phyloP scores from a whole-genome alignment of 2,797 vertebrate species.

The Tenualosa thibaudeaui region DNA sequence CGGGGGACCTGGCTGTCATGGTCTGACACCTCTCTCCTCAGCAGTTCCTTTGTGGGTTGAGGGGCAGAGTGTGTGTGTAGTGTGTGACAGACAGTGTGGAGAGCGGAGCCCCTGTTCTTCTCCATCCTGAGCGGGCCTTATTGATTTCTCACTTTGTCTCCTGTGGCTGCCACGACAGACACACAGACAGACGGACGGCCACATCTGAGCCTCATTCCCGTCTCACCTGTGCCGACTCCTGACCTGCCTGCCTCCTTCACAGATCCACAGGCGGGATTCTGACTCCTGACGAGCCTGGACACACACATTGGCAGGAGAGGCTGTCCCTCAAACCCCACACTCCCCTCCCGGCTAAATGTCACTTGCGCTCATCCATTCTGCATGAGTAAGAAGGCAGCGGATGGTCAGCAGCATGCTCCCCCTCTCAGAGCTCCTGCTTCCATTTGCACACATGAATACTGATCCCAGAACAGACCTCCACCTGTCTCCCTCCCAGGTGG shows the following conservation, averaged over 20 bases:
- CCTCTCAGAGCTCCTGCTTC: conserved; percentile 58
- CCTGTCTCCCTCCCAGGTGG: conserved; percentile 54
- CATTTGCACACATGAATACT: conserved; percentile 65
- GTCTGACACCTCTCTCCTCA: conserved; percentile 72
- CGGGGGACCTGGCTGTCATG: conserved; percentile 61
- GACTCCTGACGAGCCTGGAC: neutral
- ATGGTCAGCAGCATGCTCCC: conserved; percentile 55
- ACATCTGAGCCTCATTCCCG: neutral
- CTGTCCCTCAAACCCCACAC: neutral
- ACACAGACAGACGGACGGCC: neutral
- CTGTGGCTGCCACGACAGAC: neutral
- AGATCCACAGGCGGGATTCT: neutral
- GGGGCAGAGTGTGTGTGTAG: conserved; percentile 44
- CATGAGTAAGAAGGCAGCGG: conserved; percentile 59
- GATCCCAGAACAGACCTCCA: conserved; percentile 54
- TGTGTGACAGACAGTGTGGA: conserved; percentile 68
- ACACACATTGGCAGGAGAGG: neutral
- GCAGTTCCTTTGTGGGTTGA: conserved; percentile 64
- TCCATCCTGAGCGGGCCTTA: conserved; percentile 69
- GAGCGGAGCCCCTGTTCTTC: conserved; percentile 65
- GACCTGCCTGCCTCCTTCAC: neutral
- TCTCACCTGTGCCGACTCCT: neutral
- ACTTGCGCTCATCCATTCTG: conserved; percentile 56
- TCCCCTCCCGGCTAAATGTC: conserved; percentile 64
- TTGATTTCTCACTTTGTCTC: conserved; percentile 68